Evolutionary conservation across 1,140 invertebrate species (phyloP).

Genomic region (Psilanteris sp.): DNA sequence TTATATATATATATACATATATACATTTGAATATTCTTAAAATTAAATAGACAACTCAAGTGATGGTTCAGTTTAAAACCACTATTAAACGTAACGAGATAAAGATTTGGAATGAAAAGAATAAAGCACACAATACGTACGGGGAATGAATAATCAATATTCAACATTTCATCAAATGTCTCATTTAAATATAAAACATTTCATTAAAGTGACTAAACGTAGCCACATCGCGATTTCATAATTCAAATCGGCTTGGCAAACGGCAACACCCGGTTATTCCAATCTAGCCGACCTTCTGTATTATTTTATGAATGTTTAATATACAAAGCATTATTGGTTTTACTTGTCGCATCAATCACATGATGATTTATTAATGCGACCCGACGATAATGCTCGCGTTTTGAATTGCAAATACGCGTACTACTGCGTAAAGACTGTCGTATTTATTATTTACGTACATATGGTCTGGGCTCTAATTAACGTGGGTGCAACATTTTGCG

Average conservation of each 20-base stretch:
- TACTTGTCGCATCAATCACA: conserved; percentile 43
- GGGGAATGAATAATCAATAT: neutral
- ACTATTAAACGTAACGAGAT: too few species aligned
- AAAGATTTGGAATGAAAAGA: too few species aligned
- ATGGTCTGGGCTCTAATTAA: conserved; percentile 34
- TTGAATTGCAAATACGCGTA: conserved; percentile 50
- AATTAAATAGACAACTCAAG: too few species aligned
- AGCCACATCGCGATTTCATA: neutral
- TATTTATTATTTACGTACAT: conserved; percentile 51
- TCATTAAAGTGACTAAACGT: conserved; percentile 5
- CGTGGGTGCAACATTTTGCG: conserved; percentile 30
- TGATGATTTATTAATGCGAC: conserved; percentile 49
- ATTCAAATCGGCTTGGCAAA: conserved; percentile 6
- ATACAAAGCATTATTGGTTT: conserved; percentile 56
- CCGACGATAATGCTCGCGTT: conserved; percentile 37
- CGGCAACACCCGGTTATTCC: conserved; percentile 10
- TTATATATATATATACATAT: too few species aligned
- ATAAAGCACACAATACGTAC: too few species aligned
- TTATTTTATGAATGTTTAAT: conserved; percentile 57
- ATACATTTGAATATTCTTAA: too few species aligned
- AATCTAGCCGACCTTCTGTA: conserved; percentile 15
- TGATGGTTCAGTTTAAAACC: too few species aligned
- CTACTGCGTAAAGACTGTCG: conserved; percentile 24
- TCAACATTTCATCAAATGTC: conserved; percentile 1
- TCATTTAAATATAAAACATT: conserved; percentile 15